These are phyloP conservation scores for Caenorhabditis sp. DNA, from an alignment of 2,888 invertebrate genomes.

Conservation along the genomic window DNA sequence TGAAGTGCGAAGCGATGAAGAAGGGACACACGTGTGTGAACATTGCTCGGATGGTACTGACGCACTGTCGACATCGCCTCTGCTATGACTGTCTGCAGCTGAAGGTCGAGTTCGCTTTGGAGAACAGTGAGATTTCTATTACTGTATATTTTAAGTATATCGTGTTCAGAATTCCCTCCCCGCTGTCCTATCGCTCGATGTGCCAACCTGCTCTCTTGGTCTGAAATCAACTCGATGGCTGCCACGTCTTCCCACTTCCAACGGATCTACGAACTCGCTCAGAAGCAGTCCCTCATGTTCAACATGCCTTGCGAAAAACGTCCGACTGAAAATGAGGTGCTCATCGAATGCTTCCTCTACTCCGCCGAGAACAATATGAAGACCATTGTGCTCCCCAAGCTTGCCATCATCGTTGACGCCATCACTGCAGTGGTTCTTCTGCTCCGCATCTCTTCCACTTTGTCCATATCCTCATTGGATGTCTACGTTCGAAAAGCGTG, in stretches of 20 bases:
- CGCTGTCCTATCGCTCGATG: slow-evolving; percentile 63
- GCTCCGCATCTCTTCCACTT: slow-evolving; percentile 53
- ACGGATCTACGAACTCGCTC: slow-evolving; percentile 41
- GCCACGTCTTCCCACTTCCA: slow-evolving; percentile 31
- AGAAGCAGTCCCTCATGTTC: slow-evolving; percentile 38
- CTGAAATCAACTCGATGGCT: slow-evolving; percentile 55
- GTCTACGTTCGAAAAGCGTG: slow-evolving; percentile 58
- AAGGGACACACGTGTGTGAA: slow-evolving; percentile 67
- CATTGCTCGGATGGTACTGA: slow-evolving; percentile 70
- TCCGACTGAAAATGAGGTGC: slow-evolving; percentile 54
- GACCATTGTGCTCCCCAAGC: slow-evolving; percentile 66
- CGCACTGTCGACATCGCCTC: slow-evolving; percentile 71
- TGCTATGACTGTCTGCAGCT: slow-evolving; percentile 72
- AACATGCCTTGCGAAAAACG: slow-evolving; percentile 41
- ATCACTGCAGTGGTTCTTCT: slow-evolving; percentile 70
- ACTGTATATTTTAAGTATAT: background rate
- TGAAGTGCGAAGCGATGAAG: slow-evolving; percentile 52
- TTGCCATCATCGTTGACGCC: slow-evolving; percentile 59
- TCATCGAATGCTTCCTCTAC: slow-evolving; percentile 70
- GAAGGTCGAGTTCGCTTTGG: slow-evolving; percentile 56
- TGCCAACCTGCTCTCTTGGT: slow-evolving; percentile 58
- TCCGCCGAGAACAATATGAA: slow-evolving; percentile 66
- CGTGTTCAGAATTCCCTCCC: slow-evolving; percentile 52
- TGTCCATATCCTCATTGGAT: slow-evolving; percentile 60
- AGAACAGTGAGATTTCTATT: slow-evolving; percentile 29